Evolutionary conservation across 2,113 vertebrate genomes (phyloP).

Genomic region (Probosciger aterrimus): DNA sequence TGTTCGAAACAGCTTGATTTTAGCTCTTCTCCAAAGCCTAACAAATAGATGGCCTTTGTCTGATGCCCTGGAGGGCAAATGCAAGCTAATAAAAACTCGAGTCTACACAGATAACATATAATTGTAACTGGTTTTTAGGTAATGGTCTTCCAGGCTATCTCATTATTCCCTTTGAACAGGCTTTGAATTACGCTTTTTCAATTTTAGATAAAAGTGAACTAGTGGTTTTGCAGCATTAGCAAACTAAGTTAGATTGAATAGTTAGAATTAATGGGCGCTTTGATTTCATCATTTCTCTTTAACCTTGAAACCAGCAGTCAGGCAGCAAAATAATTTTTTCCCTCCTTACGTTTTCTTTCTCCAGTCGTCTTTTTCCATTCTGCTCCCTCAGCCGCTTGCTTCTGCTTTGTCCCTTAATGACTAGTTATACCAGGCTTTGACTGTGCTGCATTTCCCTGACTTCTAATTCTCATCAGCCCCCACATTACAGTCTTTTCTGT

Average conservation of each 20-base stretch:
- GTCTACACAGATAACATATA: slow-evolving; percentile 5
- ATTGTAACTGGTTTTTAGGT: slow-evolving; percentile 42
- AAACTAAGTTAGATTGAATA: slow-evolving; percentile 18
- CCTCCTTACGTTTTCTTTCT: neutral
- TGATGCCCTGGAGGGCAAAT: slow-evolving; percentile 29
- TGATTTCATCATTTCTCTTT: slow-evolving; percentile 38
- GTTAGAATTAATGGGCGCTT: slow-evolving; percentile 29
- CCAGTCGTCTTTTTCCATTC: neutral
- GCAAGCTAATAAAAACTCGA: slow-evolving; percentile 40
- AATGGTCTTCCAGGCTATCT: slow-evolving; percentile 38
- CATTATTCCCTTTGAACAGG: slow-evolving; percentile 46
- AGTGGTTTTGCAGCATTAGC: slow-evolving; percentile 23
- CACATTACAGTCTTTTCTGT: neutral
- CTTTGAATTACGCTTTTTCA: slow-evolving; percentile 28
- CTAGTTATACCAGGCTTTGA: neutral
- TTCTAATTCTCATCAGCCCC: neutral
- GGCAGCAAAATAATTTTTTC: neutral
- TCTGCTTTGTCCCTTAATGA: neutral
- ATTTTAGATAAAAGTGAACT: slow-evolving; percentile 41
- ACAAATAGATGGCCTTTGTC: slow-evolving; percentile 28
- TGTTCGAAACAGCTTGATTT: neutral
- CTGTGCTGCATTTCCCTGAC: neutral
- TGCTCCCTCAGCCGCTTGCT: neutral
- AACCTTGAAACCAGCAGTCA: slow-evolving; percentile 11
- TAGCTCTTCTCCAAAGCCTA: neutral